Base-by-base conservation (phyloP, 1,140 invertebrate species). In the Macrobrachium rosenbergii region DNA sequence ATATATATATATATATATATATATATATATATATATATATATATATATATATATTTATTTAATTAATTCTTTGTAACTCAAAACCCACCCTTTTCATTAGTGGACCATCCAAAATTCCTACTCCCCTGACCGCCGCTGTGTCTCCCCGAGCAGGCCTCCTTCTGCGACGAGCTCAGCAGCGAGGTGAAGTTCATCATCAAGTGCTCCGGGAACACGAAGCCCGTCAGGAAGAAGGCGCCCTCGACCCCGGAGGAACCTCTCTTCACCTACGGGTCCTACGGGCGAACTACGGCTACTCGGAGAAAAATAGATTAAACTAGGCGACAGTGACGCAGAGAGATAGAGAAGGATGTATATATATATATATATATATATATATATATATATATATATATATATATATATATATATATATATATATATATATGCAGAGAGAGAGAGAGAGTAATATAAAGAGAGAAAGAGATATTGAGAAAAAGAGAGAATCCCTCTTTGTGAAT, bases 161-260 rank as follows among this genome's bases (percentile, higher is more conserved):
- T 91, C 72, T 90, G 89, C 73, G 90, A 91, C 17, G 91, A 90
- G 85, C 86, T 91, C 84, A 79, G 90, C 62, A 88, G 69, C 43
- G 91, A 91, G 82, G 81, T 91, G 8, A 87, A 77, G 16, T 90
- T 90, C 79, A 90, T 90, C 37, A 60, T 91, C 58, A 90, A 90
- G 60, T 90, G 90, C 73, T 88, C 89, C 0, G 90, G 91, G 14
- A 91, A 90, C 76, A 91, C 90, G 6, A 91, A 91, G 77, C 90
- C 91, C 17, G 90, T 91, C 28, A 59, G 89, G 16, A 90, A 90
- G 72, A 87, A 81, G n/a, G 73, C 80, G 8, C 87, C 89, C 0
- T 79, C 88, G 8, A 90, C 87, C 8, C 87, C 89, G 0, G 89
- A 90, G 58, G 87, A 90, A n/a, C 87, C 83, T 3, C 78, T 89